phyloP scores from a whole-genome alignment of 2,113 vertebrate genomes.

The Tylochromis polylepis region DNA sequence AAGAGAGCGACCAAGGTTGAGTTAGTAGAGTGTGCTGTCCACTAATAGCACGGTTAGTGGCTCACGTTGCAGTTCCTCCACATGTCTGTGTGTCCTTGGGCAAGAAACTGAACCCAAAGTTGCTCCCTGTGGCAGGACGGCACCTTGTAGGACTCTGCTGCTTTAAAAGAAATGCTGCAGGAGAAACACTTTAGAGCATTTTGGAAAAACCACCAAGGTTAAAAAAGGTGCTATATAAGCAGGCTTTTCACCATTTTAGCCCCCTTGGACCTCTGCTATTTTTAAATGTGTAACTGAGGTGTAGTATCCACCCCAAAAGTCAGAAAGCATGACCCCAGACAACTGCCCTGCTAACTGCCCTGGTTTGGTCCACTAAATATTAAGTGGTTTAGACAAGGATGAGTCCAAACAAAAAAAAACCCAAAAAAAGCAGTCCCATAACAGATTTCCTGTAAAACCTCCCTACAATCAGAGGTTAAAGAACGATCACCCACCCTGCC shows the following conservation, averaged over 20 bases:
- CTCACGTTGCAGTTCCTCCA: background rate
- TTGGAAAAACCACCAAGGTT: background rate
- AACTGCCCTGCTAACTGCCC: background rate
- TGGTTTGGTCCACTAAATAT: slow-evolving; percentile 32
- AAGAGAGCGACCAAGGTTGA: background rate
- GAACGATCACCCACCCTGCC: background rate
- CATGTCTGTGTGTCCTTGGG: background rate
- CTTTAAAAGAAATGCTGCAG: background rate
- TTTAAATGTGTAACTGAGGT: slow-evolving; percentile 1
- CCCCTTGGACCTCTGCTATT: background rate
- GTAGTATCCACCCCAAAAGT: background rate
- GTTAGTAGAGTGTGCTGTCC: background rate
- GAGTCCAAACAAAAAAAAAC: background rate
- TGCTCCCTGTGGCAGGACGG: background rate
- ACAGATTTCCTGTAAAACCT: slow-evolving; percentile 35
- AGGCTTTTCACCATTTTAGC: background rate
- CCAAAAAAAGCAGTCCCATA: background rate
- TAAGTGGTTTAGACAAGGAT: slow-evolving; percentile 38
- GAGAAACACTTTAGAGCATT: background rate
- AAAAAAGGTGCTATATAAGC: background rate
- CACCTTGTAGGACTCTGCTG: background rate
- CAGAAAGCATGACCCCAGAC: slow-evolving; percentile 11
- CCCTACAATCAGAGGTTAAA: slow-evolving; percentile 23
- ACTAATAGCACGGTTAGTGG: background rate
- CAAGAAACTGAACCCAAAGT: background rate